Evolutionary conservation across 2,113 vertebrate genomes (phyloP).

Genomic region (Lontra canadensis): DNA sequence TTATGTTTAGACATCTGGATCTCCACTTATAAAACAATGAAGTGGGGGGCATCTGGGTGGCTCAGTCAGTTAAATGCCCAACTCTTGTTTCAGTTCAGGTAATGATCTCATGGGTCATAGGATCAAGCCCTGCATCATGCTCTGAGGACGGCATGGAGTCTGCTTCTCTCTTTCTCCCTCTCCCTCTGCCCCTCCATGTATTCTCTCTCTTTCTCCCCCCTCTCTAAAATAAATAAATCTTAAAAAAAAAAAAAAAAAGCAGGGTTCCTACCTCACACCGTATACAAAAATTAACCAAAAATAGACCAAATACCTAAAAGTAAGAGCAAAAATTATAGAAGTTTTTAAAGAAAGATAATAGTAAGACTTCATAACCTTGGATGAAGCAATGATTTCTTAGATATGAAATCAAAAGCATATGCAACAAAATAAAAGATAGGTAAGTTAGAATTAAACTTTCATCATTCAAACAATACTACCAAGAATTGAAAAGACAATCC

Average conservation of each 20-base stretch:
- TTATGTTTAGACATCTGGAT: background rate
- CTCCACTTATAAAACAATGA: constrained; percentile 12
- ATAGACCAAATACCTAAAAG: background rate
- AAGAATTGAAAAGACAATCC: background rate
- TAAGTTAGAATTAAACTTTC: background rate
- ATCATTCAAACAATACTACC: background rate
- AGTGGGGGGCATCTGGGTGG: background rate
- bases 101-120: background rate
- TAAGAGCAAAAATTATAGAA: constrained; percentile 25
- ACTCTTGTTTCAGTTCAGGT: background rate
- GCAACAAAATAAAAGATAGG: background rate
- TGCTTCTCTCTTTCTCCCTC: background rate
- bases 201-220: background rate
- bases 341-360: background rate
- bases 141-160: background rate
- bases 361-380: background rate
- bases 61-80: background rate
- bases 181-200: background rate
- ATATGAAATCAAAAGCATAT: background rate
- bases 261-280: background rate
- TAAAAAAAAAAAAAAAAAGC: background rate
- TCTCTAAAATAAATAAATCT: background rate
- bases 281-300: background rate
- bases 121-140: background rate
- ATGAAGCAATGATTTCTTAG: background rate